These are phyloP conservation scores for Lates japonicus DNA, from an alignment of 2,797 vertebrate species.

Conservation along the genomic window DNA sequence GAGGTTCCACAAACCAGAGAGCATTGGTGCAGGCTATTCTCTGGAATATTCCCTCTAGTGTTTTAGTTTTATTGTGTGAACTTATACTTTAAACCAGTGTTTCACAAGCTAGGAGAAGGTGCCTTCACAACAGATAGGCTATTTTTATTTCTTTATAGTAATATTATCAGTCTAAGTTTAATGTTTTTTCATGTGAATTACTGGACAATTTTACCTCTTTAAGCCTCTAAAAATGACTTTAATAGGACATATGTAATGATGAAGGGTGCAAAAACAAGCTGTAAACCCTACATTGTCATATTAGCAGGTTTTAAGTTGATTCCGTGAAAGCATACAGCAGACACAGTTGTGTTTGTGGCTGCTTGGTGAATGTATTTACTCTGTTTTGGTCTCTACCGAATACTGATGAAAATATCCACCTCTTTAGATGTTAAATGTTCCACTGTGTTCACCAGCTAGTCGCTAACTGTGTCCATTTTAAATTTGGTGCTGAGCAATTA, in stretches of 20 bases:
- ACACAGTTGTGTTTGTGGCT: not conserved
- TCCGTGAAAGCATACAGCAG: not conserved
- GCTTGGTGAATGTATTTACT: not conserved
- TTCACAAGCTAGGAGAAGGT: not conserved
- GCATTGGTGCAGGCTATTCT: constrained; percentile 58
- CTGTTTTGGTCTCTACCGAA: constrained; percentile 1
- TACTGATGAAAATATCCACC: not conserved
- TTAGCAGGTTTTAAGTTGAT: not conserved
- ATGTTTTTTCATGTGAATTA: not conserved
- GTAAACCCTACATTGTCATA: not conserved
- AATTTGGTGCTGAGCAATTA: not conserved
- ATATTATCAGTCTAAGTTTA: too few relatives aligned
- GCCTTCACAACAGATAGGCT: not conserved
- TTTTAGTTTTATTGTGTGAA: not conserved
- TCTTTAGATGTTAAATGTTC: not conserved
- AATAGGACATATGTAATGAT: not conserved
- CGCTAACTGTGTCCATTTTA: not conserved
- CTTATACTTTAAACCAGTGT: not conserved
- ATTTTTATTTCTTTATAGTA: too few relatives aligned
- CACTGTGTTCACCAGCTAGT: not conserved
- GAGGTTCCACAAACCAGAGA: constrained; percentile 59
- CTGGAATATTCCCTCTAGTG: constrained; percentile 1
- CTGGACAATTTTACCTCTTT: not conserved
- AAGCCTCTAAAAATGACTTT: not conserved
- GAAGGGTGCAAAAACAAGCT: not conserved